These are phyloP conservation scores for Vimba vimba DNA, from an alignment of 2,113 vertebrate genomes.

Conservation along the genomic window DNA sequence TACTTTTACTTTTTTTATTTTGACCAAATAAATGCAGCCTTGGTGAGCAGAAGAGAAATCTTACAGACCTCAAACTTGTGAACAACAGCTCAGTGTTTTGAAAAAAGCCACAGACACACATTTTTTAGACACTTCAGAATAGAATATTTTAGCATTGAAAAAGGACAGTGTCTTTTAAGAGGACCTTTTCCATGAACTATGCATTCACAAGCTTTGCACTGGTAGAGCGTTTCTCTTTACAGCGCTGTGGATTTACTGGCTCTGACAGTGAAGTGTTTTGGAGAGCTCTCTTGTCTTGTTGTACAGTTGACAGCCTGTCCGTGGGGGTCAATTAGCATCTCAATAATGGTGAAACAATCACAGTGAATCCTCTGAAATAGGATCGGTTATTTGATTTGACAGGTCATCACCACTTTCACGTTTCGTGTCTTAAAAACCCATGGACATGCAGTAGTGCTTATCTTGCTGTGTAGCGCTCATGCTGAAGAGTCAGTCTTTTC, in stretches of 20 bases:
- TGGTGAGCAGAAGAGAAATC: background rate
- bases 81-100: background rate
- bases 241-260: background rate
- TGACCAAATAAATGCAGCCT: background rate
- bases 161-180: background rate
- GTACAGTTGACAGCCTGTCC: constrained; percentile 24
- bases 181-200: background rate
- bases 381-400: constrained; percentile 32
- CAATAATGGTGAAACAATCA: constrained; percentile 28
- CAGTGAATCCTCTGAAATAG: background rate
- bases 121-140: background rate
- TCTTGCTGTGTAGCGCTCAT: background rate
- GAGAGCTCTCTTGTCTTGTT: background rate
- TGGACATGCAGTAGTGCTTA: background rate
- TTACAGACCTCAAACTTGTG: background rate
- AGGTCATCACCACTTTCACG: constrained; percentile 16
- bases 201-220: background rate
- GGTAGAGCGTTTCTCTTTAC: background rate
- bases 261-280: constrained; percentile 30
- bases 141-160: background rate
- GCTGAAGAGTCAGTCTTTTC: background rate
- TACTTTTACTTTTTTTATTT: background rate
- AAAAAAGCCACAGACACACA: background rate
- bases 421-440: constrained; percentile 22
- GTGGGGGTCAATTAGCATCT: constrained; percentile 13